A percentile compares a stretch with the other conserved stretches of the same genome.
Evolutionary conservation across 2,797 vertebrate genomes (phyloP).

Genomic region (Nothura maculosa): DNA sequence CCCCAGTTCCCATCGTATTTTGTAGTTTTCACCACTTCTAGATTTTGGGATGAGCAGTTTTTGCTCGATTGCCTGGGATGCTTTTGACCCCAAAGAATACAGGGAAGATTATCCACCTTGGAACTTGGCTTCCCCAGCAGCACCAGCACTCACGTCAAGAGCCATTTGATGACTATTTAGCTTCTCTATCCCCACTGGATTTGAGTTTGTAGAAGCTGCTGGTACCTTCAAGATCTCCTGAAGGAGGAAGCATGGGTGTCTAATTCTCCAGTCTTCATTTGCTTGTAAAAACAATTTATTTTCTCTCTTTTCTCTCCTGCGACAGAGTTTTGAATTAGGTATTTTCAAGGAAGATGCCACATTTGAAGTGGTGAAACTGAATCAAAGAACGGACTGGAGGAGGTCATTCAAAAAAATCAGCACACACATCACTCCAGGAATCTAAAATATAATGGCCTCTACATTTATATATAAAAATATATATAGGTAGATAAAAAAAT

Average conservation of each 20-base stretch:
- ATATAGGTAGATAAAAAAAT: background rate
- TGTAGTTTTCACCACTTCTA: background rate
- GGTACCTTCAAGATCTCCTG: conserved; percentile 1
- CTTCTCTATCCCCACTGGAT: background rate
- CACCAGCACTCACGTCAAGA: background rate
- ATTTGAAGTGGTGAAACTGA: background rate
- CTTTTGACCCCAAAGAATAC: background rate
- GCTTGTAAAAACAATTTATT: conserved; percentile 54
- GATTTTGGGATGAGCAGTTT: background rate
- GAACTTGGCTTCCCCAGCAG: background rate
- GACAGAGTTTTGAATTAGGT: conserved; percentile 13
- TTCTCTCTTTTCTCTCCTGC: conserved; percentile 10
- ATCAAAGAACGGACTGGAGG: background rate
- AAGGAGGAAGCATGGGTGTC: conserved; percentile 17
- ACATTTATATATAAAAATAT: rapidly evolving
- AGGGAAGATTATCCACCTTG: rapidly evolving
- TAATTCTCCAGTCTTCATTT: background rate
- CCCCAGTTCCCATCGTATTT: background rate
- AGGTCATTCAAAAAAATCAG: background rate
- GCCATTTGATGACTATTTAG: background rate
- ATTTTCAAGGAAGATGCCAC: background rate
- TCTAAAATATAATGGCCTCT: background rate
- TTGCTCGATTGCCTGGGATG: background rate
- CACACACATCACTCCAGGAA: rapidly evolving
- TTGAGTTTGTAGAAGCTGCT: background rate